Percentiles rank a stretch among this genome's conserved stretches.
Conservation (phyloP, 2,888 invertebrate genomes). For the Leptinotarsa peninsularis region DNA sequence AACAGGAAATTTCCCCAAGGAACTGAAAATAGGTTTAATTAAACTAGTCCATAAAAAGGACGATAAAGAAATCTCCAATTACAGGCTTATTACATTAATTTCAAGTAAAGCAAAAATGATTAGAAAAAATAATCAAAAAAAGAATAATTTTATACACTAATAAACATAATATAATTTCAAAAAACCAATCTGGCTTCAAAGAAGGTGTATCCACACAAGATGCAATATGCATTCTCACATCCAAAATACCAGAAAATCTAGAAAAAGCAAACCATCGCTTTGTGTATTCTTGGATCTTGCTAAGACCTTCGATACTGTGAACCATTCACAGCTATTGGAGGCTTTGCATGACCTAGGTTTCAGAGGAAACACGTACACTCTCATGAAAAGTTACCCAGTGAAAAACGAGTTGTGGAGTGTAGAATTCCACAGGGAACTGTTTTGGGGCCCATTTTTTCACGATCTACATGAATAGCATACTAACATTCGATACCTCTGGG, state of each 20-base stretch:
- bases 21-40: slow-evolving; percentile 10
- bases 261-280: slow-evolving; percentile 5
- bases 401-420: too few species aligned
- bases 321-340: not conserved
- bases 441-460: too few species aligned
- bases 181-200: slow-evolving; percentile 1
- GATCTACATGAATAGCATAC: too few species aligned
- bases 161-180: slow-evolving; percentile 3
- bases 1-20: not conserved
- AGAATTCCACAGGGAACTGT: too few species aligned
- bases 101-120: not conserved
- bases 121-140: slow-evolving; percentile 5
- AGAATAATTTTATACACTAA: not conserved
- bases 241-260: not conserved
- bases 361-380: too few species aligned
- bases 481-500: too few species aligned
- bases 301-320: slow-evolving; percentile 1
- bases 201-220: slow-evolving; percentile 12
- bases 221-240: slow-evolving; percentile 4
- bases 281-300: not conserved
- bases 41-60: not conserved
- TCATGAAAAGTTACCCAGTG: too few species aligned
- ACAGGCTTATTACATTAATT: slow-evolving; percentile 12
- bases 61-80: slow-evolving; percentile 7
- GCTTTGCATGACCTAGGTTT: slow-evolving; percentile 5